These are phyloP conservation scores for Natrix natrix DNA, from an alignment of 2,797 vertebrate species.

Conservation along the genomic window DNA sequence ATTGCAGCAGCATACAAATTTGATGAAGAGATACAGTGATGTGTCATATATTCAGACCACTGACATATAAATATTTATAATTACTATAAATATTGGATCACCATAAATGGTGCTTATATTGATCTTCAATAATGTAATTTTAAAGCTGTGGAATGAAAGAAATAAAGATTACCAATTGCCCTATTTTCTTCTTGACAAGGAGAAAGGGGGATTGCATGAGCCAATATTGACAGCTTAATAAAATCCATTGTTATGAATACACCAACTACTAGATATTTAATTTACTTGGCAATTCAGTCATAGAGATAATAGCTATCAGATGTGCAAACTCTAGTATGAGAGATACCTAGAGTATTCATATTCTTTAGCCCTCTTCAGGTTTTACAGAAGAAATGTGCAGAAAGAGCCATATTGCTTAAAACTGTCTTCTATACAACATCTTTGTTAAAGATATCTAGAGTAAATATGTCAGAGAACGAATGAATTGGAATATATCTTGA, in stretches of 20 bases:
- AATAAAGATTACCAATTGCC: not conserved
- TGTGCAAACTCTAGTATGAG: not conserved
- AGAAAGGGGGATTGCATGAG: not conserved
- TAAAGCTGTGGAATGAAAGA: not conserved
- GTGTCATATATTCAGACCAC: not conserved
- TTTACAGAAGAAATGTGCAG: not conserved
- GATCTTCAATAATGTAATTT: conserved; percentile 8
- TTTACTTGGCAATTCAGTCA: not conserved
- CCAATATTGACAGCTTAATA: not conserved
- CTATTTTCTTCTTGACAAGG: not conserved
- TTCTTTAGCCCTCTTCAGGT: not conserved
- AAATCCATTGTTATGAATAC: fast-evolving
- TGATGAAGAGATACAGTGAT: not conserved
- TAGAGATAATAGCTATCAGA: not conserved
- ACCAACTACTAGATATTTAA: not conserved
- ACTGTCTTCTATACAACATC: not conserved
- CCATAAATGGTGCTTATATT: not conserved
- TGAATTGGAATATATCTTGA: not conserved
- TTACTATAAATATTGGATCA: not conserved
- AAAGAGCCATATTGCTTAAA: not conserved
- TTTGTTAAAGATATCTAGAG: not conserved
- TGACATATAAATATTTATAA: not conserved
- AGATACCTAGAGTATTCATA: not conserved
- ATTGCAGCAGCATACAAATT: not conserved
- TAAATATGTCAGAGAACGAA: not conserved